Percentiles rank a stretch among this genome's conserved stretches.
phyloP scores from a whole-genome alignment of 2,888 invertebrate genomes.

The Scaptomyza polygonia region DNA sequence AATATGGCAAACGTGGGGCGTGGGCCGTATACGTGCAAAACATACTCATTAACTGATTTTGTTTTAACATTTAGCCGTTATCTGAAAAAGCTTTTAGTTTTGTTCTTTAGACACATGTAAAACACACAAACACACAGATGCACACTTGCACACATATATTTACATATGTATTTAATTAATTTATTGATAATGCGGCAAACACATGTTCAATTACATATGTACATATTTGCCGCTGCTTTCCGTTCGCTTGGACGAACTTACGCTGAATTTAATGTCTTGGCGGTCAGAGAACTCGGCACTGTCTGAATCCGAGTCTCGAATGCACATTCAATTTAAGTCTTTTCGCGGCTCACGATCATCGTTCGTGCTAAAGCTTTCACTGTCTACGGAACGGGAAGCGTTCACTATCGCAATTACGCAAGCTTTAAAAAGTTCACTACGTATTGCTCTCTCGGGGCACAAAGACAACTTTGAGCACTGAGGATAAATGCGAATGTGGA shows the following conservation, averaged over 20 bases:
- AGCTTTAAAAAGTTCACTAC: conserved; percentile 31
- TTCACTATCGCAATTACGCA: conserved; percentile 17
- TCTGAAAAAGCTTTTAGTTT: conserved; percentile 39
- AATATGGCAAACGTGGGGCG: conserved; percentile 49
- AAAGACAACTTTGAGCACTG: conserved; percentile 7
- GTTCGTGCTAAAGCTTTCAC: conserved; percentile 46
- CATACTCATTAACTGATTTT: conserved; percentile 26
- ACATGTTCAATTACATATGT: conserved; percentile 24
- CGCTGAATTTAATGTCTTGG: conserved; percentile 57
- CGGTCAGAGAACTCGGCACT: conserved; percentile 69
- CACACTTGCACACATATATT: background rate
- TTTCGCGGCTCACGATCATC: conserved; percentile 65
- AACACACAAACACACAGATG: background rate
- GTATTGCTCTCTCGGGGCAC: background rate
- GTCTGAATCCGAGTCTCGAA: conserved; percentile 70
- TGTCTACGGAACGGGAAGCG: conserved; percentile 12
- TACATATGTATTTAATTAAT: conserved; percentile 7
- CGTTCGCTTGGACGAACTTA: conserved; percentile 48
- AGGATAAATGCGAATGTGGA: background rate
- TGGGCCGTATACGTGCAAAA: conserved; percentile 53
- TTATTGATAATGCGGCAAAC: conserved; percentile 31
- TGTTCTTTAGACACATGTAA: conserved; percentile 25
- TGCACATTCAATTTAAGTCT: conserved; percentile 75
- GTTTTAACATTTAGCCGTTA: conserved; percentile 35
- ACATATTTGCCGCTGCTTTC: background rate